phyloP scores from a whole-genome alignment of 2,888 invertebrate species.

The Patella caerulea region DNA sequence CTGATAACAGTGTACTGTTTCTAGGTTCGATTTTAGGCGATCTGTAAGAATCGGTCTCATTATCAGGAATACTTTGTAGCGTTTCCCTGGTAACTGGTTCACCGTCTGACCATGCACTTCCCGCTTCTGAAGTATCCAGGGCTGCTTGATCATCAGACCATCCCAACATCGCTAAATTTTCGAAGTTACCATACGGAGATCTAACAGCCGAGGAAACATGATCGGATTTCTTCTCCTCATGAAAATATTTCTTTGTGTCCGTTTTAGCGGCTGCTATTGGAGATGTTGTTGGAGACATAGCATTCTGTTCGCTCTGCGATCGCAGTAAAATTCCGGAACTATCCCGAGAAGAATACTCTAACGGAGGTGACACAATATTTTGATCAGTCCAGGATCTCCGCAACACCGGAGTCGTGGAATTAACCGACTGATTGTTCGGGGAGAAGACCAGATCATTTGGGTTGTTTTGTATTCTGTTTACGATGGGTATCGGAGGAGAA shows the following conservation, averaged over 20 bases:
- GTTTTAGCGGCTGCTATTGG: background rate
- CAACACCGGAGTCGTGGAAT: background rate
- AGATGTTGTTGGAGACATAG: background rate
- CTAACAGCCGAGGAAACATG: background rate
- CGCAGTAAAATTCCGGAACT: background rate
- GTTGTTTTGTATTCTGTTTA: slow-evolving; percentile 3
- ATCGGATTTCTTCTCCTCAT: background rate
- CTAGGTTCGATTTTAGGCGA: background rate
- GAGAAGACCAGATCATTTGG: background rate
- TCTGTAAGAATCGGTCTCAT: background rate
- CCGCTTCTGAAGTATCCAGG: background rate
- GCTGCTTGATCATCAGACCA: background rate
- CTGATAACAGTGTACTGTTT: background rate
- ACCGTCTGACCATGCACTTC: background rate
- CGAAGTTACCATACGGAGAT: background rate
- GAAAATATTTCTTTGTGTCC: background rate
- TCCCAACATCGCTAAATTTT: background rate
- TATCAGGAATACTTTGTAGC: background rate
- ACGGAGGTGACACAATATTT: background rate
- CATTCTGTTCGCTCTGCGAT: background rate
- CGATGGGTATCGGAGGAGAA: background rate
- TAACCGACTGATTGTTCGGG: background rate
- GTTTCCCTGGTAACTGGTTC: background rate
- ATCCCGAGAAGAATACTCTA: background rate
- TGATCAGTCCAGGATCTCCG: background rate